Evolutionary conservation across 2,888 invertebrate genomes (phyloP), one percentile per base, ranked within the genome.

Genomic region (Fabriciana adippe): DNA sequence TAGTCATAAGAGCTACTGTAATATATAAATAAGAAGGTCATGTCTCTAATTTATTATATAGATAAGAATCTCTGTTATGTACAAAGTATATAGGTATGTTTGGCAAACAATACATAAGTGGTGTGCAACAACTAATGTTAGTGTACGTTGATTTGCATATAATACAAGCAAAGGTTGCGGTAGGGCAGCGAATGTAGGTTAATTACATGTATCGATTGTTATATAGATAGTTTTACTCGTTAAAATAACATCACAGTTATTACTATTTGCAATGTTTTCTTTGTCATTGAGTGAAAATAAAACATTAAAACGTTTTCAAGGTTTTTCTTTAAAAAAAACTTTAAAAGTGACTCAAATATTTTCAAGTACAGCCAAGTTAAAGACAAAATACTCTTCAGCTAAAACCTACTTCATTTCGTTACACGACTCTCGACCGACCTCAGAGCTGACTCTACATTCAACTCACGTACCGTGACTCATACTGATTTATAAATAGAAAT

Each of bases 111-210:
- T 48, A 26, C 26, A n/a, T 1, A 48, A 26, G 15, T 26, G n/a
- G 47, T 47, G 48, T 59, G 26, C 47, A 59, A 35, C 35, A 35
- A n/a, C 47, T 26, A 59, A 59, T 59, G 47, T 21, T 26, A 47
- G 35, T 48, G 21, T 21, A 35, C 41, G 50, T 53, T 45, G 8
- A 59, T 59, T 59, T 57, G 56, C 65, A 65, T 65, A 57, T 56
- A 65, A 65, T 59, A 53, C 18, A 16, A 59, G 21, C 65, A 51
- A 45, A 59, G 65, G 51, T 65, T 65, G 65, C 53, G 53, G 57
- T 47, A 59, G 65, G 53, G 57, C 65, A 65, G 26, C n/a, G 26
- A 16, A 65, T 57, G 26, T 65, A 41, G 65, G 57, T 59, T 65
- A 65, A 65, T 65, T 57, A 35, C 21, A 56, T 50, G 35, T 51